phyloP scores from a whole-genome alignment of 2,888 invertebrate genomes.

The Macrostomum cliftonense region DNA sequence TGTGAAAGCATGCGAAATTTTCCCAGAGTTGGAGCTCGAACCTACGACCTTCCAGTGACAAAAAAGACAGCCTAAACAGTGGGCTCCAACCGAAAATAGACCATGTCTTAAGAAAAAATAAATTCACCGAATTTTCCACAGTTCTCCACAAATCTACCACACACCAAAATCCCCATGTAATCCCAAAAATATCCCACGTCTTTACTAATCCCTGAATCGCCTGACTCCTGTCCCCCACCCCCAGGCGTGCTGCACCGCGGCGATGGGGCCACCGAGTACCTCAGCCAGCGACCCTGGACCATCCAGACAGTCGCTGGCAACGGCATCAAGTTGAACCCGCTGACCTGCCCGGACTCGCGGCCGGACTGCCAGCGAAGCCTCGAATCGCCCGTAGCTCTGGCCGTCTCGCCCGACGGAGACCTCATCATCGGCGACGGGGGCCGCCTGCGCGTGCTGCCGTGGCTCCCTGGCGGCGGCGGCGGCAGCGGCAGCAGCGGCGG shows the following conservation, averaged over 20 bases:
- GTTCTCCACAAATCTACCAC: no score
- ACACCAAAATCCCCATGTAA: no score
- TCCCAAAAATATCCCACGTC: no score
- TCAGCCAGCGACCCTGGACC: slow-evolving; percentile 68
- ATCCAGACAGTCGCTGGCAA: slow-evolving; percentile 77
- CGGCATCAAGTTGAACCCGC: slow-evolving; percentile 58
- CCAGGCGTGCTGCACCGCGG: slow-evolving; percentile 83
- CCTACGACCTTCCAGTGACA: no score
- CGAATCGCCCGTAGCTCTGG: slow-evolving; percentile 74
- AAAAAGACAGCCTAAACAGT: no score
- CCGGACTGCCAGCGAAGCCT: slow-evolving; percentile 30
- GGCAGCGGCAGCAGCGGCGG: slow-evolving; percentile 20
- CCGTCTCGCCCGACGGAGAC: slow-evolving; percentile 84
- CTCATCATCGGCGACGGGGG: slow-evolving; percentile 92
- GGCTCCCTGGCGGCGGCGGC: background rate
- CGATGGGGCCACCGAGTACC: slow-evolving; percentile 77
- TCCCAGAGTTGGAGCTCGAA: no score
- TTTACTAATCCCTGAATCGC: no score
- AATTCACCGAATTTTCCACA: no score
- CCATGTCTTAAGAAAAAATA: no score
- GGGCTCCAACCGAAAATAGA: no score
- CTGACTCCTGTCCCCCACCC: no score
- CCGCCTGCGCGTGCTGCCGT: slow-evolving; percentile 50
- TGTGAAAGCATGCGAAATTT: no score
- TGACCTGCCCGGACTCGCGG: slow-evolving; percentile 53